phyloP scores from a whole-genome alignment of 37 sponge, comb jelly and placozoan genomes.

The Halichondria panicea region DNA sequence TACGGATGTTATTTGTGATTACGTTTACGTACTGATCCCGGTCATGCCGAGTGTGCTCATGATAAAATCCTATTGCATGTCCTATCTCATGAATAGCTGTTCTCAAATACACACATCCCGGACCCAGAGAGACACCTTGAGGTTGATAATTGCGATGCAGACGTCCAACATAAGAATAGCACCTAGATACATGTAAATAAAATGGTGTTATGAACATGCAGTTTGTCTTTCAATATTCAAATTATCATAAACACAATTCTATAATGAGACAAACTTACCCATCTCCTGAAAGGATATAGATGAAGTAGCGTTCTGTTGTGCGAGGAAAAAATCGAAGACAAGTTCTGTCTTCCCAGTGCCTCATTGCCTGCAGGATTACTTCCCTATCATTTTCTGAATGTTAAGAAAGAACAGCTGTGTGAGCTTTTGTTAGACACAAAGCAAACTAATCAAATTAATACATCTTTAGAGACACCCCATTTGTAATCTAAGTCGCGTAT shows the following conservation, averaged over 20 bases:
- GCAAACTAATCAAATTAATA: no score
- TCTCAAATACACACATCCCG: conserved; percentile 10
- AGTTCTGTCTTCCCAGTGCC: no score
- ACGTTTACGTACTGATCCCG: conserved; percentile 52
- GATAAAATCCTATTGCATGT: conserved; percentile 68
- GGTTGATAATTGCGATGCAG: not conserved
- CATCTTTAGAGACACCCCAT: no score
- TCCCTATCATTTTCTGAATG: no score
- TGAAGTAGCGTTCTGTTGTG: no score
- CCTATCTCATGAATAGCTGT: conserved; percentile 69
- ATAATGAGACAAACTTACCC: not conserved
- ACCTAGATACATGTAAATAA: conserved; percentile 21
- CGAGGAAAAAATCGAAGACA: no score
- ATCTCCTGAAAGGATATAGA: no score
- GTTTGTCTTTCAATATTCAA: no score
- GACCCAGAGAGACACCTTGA: conserved; percentile 24
- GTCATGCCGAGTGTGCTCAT: conserved; percentile 68
- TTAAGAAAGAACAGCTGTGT: no score
- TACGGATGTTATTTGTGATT: conserved; percentile 18
- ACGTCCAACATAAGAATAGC: conserved; percentile 50
- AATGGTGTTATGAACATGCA: not conserved
- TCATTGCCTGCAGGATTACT: no score
- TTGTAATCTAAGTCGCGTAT: no score
- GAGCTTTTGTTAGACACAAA: no score
- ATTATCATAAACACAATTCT: not conserved